A percentile compares a stretch with the other conserved stretches of the same genome.
Evolutionary conservation across 2,113 vertebrate species (phyloP).

Genomic region (Microtus montanus): DNA sequence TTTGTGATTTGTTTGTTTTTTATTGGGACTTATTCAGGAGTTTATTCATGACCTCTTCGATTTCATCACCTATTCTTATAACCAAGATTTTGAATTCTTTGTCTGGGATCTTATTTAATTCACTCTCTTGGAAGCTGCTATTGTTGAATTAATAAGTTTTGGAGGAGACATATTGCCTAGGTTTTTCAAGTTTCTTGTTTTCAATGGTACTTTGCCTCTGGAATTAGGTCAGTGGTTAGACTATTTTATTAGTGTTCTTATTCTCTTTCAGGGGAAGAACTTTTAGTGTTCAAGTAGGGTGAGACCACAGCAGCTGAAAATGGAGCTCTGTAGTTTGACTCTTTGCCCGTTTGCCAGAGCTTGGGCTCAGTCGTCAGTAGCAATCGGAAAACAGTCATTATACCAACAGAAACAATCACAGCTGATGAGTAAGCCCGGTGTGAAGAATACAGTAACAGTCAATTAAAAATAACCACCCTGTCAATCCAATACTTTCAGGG

Average conservation of each 20-base stretch:
- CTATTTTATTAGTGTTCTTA: neutral
- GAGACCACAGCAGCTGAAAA: neutral
- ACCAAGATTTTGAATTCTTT: neutral
- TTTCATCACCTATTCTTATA: neutral
- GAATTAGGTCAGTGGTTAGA: neutral
- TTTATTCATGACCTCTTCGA: neutral
- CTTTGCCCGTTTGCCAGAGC: neutral
- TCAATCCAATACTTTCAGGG: neutral
- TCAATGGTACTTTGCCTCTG: neutral
- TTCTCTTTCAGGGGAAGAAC: no score
- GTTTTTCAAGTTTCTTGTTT: neutral
- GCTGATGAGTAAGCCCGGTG: neutral
- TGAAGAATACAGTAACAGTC: neutral
- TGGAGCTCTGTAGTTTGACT: neutral
- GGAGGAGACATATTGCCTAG: neutral
- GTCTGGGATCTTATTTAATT: neutral
- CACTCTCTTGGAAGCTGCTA: neutral
- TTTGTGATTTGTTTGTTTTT: neutral
- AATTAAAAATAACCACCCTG: neutral
- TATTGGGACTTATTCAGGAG: neutral
- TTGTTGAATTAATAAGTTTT: neutral
- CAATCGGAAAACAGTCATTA: no score
- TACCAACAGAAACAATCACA: neutral
- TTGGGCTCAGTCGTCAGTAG: no score
- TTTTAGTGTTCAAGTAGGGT: neutral